Evolutionary conservation across 1,140 invertebrate genomes (phyloP).

Genomic region (Subanguina moxae): DNA sequence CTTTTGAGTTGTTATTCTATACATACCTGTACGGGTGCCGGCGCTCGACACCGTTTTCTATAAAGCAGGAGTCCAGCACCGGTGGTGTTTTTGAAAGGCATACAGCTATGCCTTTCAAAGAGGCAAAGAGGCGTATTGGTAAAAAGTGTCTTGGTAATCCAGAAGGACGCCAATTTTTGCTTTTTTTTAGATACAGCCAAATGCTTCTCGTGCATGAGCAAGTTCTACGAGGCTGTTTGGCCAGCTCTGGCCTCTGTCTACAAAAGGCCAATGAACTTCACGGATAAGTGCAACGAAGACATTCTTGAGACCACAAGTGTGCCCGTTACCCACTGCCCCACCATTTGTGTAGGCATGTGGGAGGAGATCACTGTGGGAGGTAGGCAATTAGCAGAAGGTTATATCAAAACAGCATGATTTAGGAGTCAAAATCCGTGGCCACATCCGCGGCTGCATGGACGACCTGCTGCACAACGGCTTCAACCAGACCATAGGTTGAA

Average conservation of each 20-base stretch:
- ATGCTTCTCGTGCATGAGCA: conserved; percentile 43
- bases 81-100: no score
- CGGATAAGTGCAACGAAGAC: conserved; percentile 40
- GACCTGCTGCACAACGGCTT: conserved; percentile 40
- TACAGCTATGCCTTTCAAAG: no score
- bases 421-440: conserved; percentile 42
- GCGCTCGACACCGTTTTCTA: no score
- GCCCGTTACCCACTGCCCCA: conserved; percentile 25
- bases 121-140: no score
- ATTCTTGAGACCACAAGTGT: conserved; percentile 18
- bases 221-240: conserved; percentile 47
- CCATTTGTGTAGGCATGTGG: conserved; percentile 40
- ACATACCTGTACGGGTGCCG: no score
- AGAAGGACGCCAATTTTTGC: no score
- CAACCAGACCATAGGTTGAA: conserved; percentile 37
- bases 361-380: conserved; percentile 38
- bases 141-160: no score
- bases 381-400: no score
- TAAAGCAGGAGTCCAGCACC: no score
- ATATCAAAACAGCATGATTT: no score
- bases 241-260: conserved; percentile 37
- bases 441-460: conserved; percentile 44
- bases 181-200: conserved; percentile 38
- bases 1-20: no score
- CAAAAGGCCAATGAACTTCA: conserved; percentile 39